Conservation (phyloP, 1,140 invertebrate genomes). For the Gryon sp. region DNA sequence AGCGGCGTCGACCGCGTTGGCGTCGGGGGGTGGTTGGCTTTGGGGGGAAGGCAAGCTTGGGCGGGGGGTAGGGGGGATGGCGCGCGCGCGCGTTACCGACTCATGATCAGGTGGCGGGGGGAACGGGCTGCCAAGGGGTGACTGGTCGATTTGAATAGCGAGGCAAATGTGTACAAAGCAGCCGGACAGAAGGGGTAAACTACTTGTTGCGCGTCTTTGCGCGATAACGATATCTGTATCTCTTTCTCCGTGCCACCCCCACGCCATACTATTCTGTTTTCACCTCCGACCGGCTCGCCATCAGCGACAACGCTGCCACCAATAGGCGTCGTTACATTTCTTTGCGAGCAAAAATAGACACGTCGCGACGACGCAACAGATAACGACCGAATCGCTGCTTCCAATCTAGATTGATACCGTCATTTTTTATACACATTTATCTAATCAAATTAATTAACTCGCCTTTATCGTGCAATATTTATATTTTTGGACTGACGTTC, state of each 20-base stretch:
- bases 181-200: conserved; percentile 58
- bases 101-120: conserved; percentile 20
- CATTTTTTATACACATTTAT: background rate
- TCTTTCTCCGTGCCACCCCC: conserved; percentile 7
- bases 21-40: too few species aligned
- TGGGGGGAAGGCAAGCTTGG: too few species aligned
- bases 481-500: background rate
- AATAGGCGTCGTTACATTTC: conserved; percentile 42
- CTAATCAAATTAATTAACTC: too few species aligned
- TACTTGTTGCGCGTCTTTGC: conserved; percentile 66
- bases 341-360: conserved; percentile 71
- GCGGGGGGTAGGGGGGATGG: too few species aligned
- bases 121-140: conserved; percentile 12
- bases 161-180: conserved; percentile 69
- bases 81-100: background rate
- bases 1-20: conserved; percentile 65
- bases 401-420: conserved; percentile 20
- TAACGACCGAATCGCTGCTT: conserved; percentile 65
- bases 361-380: conserved; percentile 75
- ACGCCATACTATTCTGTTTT: conserved; percentile 23
- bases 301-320: conserved; percentile 49
- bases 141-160: conserved; percentile 59
- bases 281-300: conserved; percentile 37
- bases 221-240: conserved; percentile 22
- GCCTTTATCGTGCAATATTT: background rate